phyloP scores from a whole-genome alignment of 2,888 invertebrate species.

The Epiblema foenella region DNA sequence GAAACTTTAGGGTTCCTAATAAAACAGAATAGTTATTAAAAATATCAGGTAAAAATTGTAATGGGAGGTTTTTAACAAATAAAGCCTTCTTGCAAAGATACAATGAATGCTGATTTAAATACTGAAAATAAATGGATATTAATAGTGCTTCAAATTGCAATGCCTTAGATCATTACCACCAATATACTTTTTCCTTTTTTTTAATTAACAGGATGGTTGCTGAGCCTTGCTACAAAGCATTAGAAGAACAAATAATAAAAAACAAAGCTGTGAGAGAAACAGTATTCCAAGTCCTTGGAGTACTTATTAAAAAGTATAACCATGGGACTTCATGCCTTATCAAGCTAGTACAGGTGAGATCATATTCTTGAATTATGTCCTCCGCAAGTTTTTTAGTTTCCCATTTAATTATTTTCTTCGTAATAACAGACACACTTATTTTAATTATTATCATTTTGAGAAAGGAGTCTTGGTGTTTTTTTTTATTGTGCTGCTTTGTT shows the following conservation, averaged over 20 bases:
- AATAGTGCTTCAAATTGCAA: neutral
- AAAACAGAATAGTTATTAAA: neutral
- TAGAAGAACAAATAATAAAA: slow-evolving; percentile 86
- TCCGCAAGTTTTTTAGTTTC: neutral
- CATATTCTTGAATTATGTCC: neutral
- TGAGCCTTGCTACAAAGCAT: slow-evolving; percentile 89
- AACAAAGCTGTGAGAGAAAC: slow-evolving; percentile 88
- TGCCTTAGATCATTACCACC: neutral
- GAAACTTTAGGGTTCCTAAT: neutral
- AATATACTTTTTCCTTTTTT: neutral
- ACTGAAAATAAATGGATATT: neutral
- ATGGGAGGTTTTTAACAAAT: neutral
- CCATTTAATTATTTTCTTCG: neutral
- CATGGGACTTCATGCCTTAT: slow-evolving; percentile 92
- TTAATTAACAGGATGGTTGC: slow-evolving; percentile 86
- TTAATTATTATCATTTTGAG: too few species aligned
- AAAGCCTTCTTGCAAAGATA: neutral
- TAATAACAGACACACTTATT: neutral
- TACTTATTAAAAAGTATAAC: slow-evolving; percentile 92
- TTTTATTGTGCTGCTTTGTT: neutral
- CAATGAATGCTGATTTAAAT: neutral
- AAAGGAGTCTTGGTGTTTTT: neutral
- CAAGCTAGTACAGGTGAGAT: slow-evolving; percentile 86
- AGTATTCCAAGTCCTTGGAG: slow-evolving; percentile 91
- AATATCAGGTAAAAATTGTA: too few species aligned